These are phyloP conservation scores for Syrrhaptes paradoxus DNA, from an alignment of 2,113 vertebrate genomes.

Conservation along the genomic window DNA sequence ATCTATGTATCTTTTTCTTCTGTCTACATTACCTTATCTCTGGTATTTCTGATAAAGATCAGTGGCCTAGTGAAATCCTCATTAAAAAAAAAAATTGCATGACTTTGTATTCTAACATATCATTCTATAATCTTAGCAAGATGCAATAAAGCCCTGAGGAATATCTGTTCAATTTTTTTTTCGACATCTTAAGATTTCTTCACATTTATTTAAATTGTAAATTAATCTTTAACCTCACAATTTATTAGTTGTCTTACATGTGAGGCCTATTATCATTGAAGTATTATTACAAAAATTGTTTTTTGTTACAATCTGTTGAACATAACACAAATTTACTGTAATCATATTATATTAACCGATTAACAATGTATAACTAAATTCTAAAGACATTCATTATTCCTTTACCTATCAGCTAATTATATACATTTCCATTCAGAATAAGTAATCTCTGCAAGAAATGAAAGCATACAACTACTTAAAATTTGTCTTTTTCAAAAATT, in stretches of 20 bases:
- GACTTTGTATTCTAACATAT: neutral
- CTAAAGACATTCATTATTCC: neutral
- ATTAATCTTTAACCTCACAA: neutral
- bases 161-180: neutral
- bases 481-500: neutral
- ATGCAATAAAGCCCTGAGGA: neutral
- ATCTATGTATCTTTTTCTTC: neutral
- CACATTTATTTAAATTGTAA: neutral
- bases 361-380: neutral
- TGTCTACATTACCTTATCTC: neutral
- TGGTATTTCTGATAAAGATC: neutral
- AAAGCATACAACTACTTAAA: neutral
- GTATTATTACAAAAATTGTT: neutral
- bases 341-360: neutral
- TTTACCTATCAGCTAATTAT: neutral
- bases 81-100: neutral
- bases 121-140: neutral
- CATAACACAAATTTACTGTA: neutral
- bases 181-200: neutral
- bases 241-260: neutral
- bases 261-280: neutral
- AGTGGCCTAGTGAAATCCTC: neutral
- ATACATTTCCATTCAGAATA: neutral
- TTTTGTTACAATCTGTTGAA: neutral
- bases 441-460: neutral